phyloP scores from a whole-genome alignment of 2,888 invertebrate species.

The Gymnocheta viridis region DNA sequence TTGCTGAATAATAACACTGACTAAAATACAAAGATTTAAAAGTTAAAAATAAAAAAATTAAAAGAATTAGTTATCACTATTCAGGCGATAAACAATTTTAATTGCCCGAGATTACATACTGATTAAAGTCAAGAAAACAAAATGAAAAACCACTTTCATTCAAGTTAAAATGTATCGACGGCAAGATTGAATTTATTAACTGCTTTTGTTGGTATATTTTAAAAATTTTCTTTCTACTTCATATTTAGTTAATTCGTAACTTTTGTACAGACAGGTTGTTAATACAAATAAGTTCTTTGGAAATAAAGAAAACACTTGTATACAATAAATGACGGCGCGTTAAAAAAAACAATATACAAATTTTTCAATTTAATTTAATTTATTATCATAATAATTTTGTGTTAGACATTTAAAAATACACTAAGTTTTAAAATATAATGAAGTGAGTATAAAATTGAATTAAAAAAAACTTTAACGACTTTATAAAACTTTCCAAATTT shows the following conservation, averaged over 20 bases:
- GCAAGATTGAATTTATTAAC: neutral
- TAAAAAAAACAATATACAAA: neutral
- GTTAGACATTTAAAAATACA: neutral
- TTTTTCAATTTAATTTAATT: neutral
- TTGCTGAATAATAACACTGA: conserved; percentile 4
- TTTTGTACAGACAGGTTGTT: conserved; percentile 30
- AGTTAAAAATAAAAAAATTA: neutral
- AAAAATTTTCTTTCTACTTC: neutral
- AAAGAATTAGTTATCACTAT: conserved; percentile 19
- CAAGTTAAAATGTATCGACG: conserved; percentile 35
- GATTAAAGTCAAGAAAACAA: conserved; percentile 30
- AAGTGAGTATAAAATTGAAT: conserved; percentile 18
- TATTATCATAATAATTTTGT: neutral
- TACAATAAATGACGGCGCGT: neutral
- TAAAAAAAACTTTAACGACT: neutral
- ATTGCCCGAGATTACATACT: conserved; percentile 56
- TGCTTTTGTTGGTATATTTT: conserved; percentile 27
- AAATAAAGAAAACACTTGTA: neutral
- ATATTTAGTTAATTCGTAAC: conserved; percentile 20
- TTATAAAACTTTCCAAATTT: neutral
- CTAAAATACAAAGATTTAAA: conserved; percentile 3
- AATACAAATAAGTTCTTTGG: neutral
- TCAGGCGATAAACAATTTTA: conserved; percentile 52
- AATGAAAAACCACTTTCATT: conserved; percentile 1
- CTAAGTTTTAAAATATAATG: neutral